These are phyloP conservation scores for Anas bahamensis DNA, from an alignment of 2,797 vertebrate genomes.

Conservation along the genomic window DNA sequence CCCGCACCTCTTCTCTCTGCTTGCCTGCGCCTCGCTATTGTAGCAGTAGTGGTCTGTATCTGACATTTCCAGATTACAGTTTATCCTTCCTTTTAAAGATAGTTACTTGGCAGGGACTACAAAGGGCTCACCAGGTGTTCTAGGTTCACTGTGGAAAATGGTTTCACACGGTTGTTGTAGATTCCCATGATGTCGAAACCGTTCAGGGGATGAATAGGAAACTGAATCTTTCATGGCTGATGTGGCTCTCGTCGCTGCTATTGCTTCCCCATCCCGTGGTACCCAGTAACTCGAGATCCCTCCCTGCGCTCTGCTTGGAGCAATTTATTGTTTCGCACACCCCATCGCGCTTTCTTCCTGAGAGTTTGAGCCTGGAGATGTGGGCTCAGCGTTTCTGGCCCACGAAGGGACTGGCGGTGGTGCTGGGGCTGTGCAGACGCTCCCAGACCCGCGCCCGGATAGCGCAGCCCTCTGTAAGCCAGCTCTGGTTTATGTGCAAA, in stretches of 20 bases:
- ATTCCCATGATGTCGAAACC: conserved; percentile 48
- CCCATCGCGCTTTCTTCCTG: background rate
- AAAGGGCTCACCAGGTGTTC: conserved; percentile 63
- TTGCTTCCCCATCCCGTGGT: background rate
- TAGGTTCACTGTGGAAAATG: conserved; percentile 56
- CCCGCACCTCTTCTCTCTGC: conserved; percentile 26
- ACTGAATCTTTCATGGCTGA: background rate
- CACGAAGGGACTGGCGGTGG: background rate
- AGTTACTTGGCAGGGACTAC: conserved; percentile 59
- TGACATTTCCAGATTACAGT: conserved; percentile 49
- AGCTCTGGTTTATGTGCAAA: conserved; percentile 57
- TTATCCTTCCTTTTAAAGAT: conserved; percentile 55
- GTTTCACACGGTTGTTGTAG: conserved; percentile 51
- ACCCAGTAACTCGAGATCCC: background rate
- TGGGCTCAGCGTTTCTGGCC: background rate
- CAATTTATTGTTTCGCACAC: background rate
- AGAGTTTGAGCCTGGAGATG: background rate
- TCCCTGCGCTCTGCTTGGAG: background rate
- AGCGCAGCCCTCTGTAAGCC: background rate
- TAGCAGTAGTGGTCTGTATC: conserved; percentile 32
- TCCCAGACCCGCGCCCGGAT: background rate
- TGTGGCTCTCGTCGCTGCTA: background rate
- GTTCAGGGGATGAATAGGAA: conserved; percentile 31
- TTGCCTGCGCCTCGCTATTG: conserved; percentile 45
- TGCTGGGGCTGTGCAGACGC: background rate